Conservation (phyloP, 1,140 invertebrate species). For the Dryas iulia region DNA sequence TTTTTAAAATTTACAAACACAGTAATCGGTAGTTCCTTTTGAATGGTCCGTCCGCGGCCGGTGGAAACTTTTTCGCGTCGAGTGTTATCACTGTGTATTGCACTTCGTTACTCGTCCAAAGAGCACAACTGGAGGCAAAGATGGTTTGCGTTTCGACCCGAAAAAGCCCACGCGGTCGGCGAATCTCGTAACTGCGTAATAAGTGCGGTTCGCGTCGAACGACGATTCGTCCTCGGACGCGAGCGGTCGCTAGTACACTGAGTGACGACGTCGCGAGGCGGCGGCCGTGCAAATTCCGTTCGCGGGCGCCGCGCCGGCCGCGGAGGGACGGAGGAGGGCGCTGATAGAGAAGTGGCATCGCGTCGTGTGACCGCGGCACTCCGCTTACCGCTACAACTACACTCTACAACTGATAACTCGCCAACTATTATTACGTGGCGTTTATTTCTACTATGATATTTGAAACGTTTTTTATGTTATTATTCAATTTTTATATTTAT, state of each 20-base stretch:
- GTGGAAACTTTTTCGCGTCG: constrained; percentile 66
- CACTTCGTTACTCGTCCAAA: constrained; percentile 15
- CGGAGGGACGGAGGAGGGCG: constrained; percentile 48
- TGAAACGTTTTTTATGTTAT: too few relatives aligned
- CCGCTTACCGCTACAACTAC: constrained; percentile 19
- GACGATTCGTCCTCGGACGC: constrained; percentile 57
- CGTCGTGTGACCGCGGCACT: constrained; percentile 46
- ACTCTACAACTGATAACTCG: constrained; percentile 20
- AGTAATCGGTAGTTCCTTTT: not conserved
- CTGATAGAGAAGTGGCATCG: constrained; percentile 66
- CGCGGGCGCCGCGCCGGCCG: constrained; percentile 57
- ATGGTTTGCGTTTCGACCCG: constrained; percentile 20
- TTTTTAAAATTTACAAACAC: not conserved
- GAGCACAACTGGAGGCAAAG: constrained; percentile 8
- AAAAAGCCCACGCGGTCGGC: constrained; percentile 68
- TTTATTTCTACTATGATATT: not conserved
- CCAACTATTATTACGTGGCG: not conserved
- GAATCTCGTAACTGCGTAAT: constrained; percentile 74
- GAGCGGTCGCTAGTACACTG: constrained; percentile 75
- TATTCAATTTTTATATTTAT: too few relatives aligned
- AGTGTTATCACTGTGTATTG: constrained; percentile 58
- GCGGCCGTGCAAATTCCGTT: constrained; percentile 70
- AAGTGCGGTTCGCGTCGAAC: constrained; percentile 56
- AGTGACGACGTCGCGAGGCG: constrained; percentile 45
- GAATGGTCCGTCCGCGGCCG: constrained; percentile 25